Base-by-base conservation (phyloP, 2,888 invertebrate species). In the Sarcophaga carnaria region DNA sequence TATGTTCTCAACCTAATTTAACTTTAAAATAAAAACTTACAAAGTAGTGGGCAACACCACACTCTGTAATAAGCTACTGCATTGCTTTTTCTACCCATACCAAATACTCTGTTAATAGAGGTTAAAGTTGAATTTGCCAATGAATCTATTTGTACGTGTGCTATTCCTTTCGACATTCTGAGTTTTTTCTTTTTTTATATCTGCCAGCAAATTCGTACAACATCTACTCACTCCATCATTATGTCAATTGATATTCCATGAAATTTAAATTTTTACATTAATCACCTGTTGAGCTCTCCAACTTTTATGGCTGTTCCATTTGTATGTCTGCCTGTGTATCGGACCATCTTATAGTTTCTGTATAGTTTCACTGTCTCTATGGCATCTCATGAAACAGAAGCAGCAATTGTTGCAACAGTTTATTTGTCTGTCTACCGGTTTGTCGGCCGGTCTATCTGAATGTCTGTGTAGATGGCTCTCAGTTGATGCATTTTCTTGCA, bases 161-260 rank as follows among this genome's bases (percentile, higher is more conserved):
- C 79, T 82, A 76, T 87, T 87, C 81, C 87, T 87, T 82, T 64
- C 60, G 75, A 79, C 71, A 71, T 80, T 78, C 49, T 27, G 27
- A 59, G 14, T 71, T 64, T 82, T 67, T 85, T 70, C n/a, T 63
- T 69, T 49, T 71, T n/a, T 49, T 47, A 59, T 62, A 49, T 72
- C 71, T 72, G 45, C 25, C 66, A 76, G 11, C 59, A 22, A 59
- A 54, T 54, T 54, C 17, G 74, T 37, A 75, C 45, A 76, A 75
- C 74, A 81, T 71, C 60, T 60, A 83, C 67, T 83, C 83, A 82
- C 79, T 87, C 84, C 81, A 87, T 87, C 87, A 87, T 87, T 87
- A 84, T 87, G 87, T 87, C 87, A 87, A 87, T 87, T 87, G 87
- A 84, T 87, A 87, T 87, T 87, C 87, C 87, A 87, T 81, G 87